phyloP scores from a whole-genome alignment of 2,888 invertebrate species.

The Ischnus inquisitorius region DNA sequence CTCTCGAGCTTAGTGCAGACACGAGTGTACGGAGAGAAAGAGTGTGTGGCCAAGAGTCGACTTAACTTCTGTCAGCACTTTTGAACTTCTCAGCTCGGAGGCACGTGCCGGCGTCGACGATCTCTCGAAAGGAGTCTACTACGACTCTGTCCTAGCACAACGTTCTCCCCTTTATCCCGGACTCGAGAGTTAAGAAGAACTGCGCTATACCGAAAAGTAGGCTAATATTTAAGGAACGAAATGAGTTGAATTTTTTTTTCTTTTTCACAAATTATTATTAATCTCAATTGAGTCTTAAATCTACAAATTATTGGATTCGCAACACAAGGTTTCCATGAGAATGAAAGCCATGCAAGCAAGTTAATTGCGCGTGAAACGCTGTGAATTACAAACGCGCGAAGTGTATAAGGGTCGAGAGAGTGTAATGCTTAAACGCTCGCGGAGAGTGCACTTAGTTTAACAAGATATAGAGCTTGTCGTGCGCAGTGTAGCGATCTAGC shows the following conservation, averaged over 20 bases:
- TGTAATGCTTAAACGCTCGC: background rate
- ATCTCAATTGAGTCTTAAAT: background rate
- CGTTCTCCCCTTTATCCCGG: slow-evolving; percentile 18
- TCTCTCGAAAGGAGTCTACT: slow-evolving; percentile 49
- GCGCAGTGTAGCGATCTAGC: slow-evolving; percentile 28
- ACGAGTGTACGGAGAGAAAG: background rate
- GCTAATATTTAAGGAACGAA: slow-evolving; percentile 42
- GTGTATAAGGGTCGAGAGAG: background rate
- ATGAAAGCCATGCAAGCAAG: slow-evolving; percentile 4
- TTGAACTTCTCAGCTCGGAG: slow-evolving; percentile 58
- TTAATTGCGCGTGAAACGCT: slow-evolving; percentile 45
- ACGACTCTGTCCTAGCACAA: slow-evolving; percentile 50
- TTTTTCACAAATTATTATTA: slow-evolving; percentile 3
- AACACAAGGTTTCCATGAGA: background rate
- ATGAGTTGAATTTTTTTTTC: too few species aligned
- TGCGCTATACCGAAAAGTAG: slow-evolving; percentile 24
- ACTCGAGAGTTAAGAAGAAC: slow-evolving; percentile 23
- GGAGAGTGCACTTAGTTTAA: background rate
- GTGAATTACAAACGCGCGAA: slow-evolving; percentile 9
- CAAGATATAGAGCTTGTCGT: slow-evolving; percentile 22
- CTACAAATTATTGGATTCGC: slow-evolving; percentile 7
- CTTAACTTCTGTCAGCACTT: slow-evolving; percentile 66
- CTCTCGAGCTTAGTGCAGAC: background rate
- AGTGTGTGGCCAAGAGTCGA: slow-evolving; percentile 35
- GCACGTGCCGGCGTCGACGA: slow-evolving; percentile 65